These are phyloP conservation scores for Morone saxatilis DNA, from an alignment of 2,113 vertebrate genomes.

Conservation along the genomic window DNA sequence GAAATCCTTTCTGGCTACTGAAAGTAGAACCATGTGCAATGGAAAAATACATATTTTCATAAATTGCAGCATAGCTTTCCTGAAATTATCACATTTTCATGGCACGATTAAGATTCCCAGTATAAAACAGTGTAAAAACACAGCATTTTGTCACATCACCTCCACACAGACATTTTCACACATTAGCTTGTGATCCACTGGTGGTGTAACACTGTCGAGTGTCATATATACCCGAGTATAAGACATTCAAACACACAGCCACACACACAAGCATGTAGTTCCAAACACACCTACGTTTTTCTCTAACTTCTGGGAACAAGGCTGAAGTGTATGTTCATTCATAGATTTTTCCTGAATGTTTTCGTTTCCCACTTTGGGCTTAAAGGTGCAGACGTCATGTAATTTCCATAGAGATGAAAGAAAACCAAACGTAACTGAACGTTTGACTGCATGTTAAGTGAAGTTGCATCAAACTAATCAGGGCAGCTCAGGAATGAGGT, in stretches of 20 bases:
- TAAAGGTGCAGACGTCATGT: background rate
- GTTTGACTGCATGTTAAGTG: background rate
- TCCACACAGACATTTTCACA: background rate
- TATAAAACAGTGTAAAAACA: background rate
- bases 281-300: background rate
- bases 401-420: background rate
- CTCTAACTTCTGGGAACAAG: background rate
- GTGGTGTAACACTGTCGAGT: constrained; percentile 6
- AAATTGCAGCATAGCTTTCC: background rate
- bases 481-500: constrained; percentile 40
- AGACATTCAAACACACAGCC: background rate
- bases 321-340: background rate
- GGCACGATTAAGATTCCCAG: background rate
- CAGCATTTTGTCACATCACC: background rate
- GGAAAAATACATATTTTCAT: background rate
- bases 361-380: background rate
- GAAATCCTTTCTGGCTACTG: background rate
- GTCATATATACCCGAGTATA: background rate
- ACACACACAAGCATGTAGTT: background rate
- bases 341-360: background rate
- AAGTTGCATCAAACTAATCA: constrained; percentile 28
- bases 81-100: background rate
- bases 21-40: background rate
- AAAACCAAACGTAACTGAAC: background rate
- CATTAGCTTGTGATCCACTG: constrained; percentile 7